Conservation (phyloP, 2,797 vertebrate species). For the Australoheros facetus region DNA sequence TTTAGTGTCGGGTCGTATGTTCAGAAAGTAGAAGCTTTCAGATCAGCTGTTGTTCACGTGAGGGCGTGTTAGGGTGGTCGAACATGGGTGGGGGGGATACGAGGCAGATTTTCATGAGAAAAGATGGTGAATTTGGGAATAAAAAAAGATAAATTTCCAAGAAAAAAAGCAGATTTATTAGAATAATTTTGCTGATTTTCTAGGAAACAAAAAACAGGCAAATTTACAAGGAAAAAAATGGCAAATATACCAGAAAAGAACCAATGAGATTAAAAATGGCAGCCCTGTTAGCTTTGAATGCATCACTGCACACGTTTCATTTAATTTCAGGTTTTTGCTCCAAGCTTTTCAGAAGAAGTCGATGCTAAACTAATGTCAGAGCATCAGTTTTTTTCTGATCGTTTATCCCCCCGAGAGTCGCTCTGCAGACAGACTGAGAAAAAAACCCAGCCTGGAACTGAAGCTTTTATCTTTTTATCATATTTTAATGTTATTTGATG, state of each 20-base stretch:
- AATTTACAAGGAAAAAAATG: too few species aligned
- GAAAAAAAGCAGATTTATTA: background rate
- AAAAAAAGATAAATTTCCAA: background rate
- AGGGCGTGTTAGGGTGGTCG: too few species aligned
- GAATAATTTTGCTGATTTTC: background rate
- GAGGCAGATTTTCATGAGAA: too few species aligned
- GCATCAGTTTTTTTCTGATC: too few species aligned
- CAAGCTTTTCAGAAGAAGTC: background rate
- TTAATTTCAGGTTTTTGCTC: background rate
- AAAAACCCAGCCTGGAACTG: background rate
- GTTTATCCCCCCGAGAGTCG: background rate
- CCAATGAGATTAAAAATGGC: too few species aligned
- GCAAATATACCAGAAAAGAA: too few species aligned
- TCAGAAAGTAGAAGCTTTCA: too few species aligned
- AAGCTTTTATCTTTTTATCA: constrained; percentile 8
- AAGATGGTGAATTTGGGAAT: background rate
- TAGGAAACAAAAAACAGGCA: too few species aligned
- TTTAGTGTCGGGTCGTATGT: too few species aligned
- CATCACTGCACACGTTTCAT: background rate
- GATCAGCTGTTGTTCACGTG: too few species aligned
- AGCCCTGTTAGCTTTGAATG: too few species aligned
- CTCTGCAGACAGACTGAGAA: background rate
- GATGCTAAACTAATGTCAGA: background rate
- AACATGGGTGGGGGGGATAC: too few species aligned
- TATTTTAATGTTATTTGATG: constrained; percentile 13